Base-by-base conservation (phyloP, 2,797 vertebrate species). In the Falco peregrinus region DNA sequence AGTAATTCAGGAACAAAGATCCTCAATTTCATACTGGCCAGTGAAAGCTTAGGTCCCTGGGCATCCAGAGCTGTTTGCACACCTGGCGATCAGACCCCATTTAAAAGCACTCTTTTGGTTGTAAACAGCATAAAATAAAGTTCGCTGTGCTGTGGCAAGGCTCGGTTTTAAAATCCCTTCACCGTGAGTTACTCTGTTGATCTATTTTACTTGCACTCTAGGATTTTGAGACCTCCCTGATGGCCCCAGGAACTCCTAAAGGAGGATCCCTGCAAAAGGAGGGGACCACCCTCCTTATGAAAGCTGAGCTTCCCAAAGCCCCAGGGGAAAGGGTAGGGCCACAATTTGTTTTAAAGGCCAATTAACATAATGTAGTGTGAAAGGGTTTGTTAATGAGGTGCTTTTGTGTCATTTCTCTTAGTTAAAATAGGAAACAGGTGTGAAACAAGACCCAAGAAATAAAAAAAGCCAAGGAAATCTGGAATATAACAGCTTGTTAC, bases 231-330 rank as follows among this genome's bases (percentile, higher is more conserved):
- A 48, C 17, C 26, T 33, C 71, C 5, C 3, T 11, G 16, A 26
- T 5, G 13, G 5, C 17, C 19, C 20, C 33, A 68, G 28, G 8
- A n/a, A 7, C 19, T n/a, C 33, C 20, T 21, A 54, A 4, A 24
- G 2, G 1, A 63, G 5, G 11, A 16, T 13, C 43, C 57, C 9
- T 43, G 1, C 29, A 16, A n/a, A 26, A 21, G 8, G 16, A 31
- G 26, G 17, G 7, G 2, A 35, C 24, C 45, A 16, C 17, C 14
- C 28, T 4, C 8, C n/a, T 48, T 48, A 0, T 3, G 35, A 1
- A 3, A 1, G 5, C 47, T 21, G 13, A 78, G 14, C 28, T 10
- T 22, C 28, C 7, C 8, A 61, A 26, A 56, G 41, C 11, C 13
- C 21, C 20, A 7, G 4, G 16, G 4, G 33, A 47, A 83, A 3